phyloP scores from a whole-genome alignment of 2,797 vertebrate species.

The Ispidina picta region DNA sequence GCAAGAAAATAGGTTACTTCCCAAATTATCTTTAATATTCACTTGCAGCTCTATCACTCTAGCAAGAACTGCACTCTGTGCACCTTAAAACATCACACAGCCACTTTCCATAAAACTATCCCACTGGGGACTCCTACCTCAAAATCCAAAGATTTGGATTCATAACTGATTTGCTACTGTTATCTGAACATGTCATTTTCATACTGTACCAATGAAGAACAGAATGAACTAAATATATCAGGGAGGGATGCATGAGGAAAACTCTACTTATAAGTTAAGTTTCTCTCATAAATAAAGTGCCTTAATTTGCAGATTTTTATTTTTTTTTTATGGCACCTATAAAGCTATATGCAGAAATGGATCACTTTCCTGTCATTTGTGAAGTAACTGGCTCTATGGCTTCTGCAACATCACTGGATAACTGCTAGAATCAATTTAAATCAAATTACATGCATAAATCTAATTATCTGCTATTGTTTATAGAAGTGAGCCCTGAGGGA shows the following conservation, averaged over 20 bases:
- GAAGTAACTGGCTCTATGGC: neutral
- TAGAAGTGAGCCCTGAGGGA: conserved; percentile 20
- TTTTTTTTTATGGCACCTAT: neutral
- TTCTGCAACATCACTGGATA: neutral
- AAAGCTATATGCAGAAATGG: neutral
- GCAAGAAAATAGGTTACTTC: neutral
- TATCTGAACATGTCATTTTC: neutral
- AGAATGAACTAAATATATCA: neutral
- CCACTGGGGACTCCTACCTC: neutral
- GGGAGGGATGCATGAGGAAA: neutral
- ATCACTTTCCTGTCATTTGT: neutral
- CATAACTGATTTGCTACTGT: neutral
- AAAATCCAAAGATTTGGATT: neutral
- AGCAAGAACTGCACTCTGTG: neutral
- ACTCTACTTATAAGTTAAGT: neutral
- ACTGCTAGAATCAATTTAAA: conserved; percentile 52
- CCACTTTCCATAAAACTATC: neutral
- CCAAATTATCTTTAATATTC: neutral
- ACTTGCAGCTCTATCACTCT: neutral
- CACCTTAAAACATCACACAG: neutral
- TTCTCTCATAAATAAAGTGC: neutral
- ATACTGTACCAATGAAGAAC: neutral
- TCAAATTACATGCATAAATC: conserved; percentile 62
- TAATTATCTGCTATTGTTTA: conserved; percentile 57
- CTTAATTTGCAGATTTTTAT: neutral